Evolutionary conservation across 1,140 invertebrate species (phyloP), one percentile per base, ranked within the genome.

Genomic region (Episyrphus balteatus): DNA sequence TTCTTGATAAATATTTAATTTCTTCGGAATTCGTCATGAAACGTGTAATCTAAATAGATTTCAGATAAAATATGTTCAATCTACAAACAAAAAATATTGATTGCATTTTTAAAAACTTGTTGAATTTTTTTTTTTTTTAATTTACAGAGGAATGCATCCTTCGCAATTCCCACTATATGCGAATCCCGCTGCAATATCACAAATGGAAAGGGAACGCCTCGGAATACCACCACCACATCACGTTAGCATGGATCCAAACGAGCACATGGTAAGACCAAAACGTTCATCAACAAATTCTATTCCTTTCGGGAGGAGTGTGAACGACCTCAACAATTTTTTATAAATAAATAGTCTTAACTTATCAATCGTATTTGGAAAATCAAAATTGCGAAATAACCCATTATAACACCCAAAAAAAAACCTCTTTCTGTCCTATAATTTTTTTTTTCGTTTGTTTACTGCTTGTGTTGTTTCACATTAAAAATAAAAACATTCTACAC

Each of bases 201-300:
- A 88, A 59, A 68, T 92, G 55, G 91, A 94, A 65, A 74, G 91
- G 39, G 92, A 95, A 69, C 75, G 91, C 47, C 71, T 94, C 19
- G 87, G 88, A 71, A 84, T 84, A 51, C 78, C 78, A 19, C 76
- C 76, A 14, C 74, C 75, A 14, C 76, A 76, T 59, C 78, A 79
- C 57, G 76, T 78, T 39, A 76, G 71, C 41, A 63, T 74, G 45
- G 73, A 75, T 53, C 75, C 75, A 34, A 73, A 75, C 32, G 75
- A 78, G 53, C 66, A 76, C 48, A 76, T 77, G 58, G 75, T 75
- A 48, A 71, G 75, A 75, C 30, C 6, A 41, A 26, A 47, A 40
- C 6, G 14, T n/a, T 26, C 37, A 40, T 17, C 26, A 18, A 8
- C 8, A 5, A 26, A 5, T 26, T 26, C 3, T 26, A 26, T 26